phyloP scores from a whole-genome alignment of 2,113 vertebrate genomes.

The Bombycilla garrulus region DNA sequence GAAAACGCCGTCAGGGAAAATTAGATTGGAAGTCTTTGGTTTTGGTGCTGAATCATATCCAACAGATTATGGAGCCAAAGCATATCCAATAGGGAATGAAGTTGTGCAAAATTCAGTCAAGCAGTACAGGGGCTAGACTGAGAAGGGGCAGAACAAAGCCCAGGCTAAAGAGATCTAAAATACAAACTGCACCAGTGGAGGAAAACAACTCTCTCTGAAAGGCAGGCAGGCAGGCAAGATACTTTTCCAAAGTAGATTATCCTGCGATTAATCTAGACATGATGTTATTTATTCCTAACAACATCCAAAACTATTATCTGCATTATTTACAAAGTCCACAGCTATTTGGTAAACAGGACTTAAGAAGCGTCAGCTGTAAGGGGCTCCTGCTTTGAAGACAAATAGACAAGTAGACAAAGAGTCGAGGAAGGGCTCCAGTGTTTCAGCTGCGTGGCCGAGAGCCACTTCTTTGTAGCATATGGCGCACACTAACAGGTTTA shows the following conservation, averaged over 20 bases:
- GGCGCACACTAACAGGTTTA: conserved; percentile 49
- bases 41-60: not conserved
- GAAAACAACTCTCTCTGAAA: not conserved
- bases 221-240: not conserved
- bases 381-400: conserved; percentile 37
- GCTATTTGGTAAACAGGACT: conserved; percentile 38
- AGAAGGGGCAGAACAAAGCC: not conserved
- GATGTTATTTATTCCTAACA: not conserved
- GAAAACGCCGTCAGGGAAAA: not conserved
- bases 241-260: not conserved
- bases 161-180: not conserved
- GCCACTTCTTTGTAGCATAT: conserved; percentile 53
- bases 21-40: not conserved
- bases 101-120: not conserved
- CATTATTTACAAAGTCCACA: not conserved
- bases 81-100: not conserved
- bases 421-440: not conserved
- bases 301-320: not conserved
- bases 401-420: conserved; percentile 50
- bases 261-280: not conserved
- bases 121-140: not conserved
- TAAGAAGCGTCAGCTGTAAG: conserved; percentile 5
- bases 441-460: conserved; percentile 39
- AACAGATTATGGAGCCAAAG: not conserved
- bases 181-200: not conserved